Evolutionary conservation across 2,888 invertebrate genomes (phyloP).

Genomic region (Metacarcinus magister): DNA sequence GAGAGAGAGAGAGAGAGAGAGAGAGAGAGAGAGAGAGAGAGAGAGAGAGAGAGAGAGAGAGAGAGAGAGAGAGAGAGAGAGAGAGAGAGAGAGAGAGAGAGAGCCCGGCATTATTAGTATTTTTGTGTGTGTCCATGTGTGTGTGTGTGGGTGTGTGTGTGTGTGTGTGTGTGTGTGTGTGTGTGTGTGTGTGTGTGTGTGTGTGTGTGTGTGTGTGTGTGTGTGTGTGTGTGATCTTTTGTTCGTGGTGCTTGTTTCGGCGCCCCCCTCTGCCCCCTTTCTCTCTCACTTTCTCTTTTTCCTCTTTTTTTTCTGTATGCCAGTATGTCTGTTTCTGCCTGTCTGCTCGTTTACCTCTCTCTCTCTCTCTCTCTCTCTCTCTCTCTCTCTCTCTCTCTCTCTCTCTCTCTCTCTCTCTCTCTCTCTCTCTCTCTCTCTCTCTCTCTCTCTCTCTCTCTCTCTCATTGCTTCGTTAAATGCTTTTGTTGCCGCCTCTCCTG

Average conservation of each 20-base stretch:
- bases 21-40: no score
- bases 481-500: constrained; percentile 22
- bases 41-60: no score
- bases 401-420: constrained; percentile 37
- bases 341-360: background rate
- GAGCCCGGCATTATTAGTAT: no score
- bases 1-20: background rate
- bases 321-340: background rate
- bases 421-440: constrained; percentile 56
- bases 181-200: background rate
- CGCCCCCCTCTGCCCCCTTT: background rate
- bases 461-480: constrained; percentile 47
- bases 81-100: no score
- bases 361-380: background rate
- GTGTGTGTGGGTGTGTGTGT: constrained; percentile 16
- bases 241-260: background rate
- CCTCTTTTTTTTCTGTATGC: background rate
- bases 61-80: no score
- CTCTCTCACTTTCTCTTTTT: background rate
- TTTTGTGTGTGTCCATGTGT: background rate
- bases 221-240: constrained; percentile 40
- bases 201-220: constrained; percentile 14
- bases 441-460: constrained; percentile 60
- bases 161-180: background rate
- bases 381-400: background rate